phyloP scores from a whole-genome alignment of 2,113 vertebrate genomes.

The Ifrita kowaldi region DNA sequence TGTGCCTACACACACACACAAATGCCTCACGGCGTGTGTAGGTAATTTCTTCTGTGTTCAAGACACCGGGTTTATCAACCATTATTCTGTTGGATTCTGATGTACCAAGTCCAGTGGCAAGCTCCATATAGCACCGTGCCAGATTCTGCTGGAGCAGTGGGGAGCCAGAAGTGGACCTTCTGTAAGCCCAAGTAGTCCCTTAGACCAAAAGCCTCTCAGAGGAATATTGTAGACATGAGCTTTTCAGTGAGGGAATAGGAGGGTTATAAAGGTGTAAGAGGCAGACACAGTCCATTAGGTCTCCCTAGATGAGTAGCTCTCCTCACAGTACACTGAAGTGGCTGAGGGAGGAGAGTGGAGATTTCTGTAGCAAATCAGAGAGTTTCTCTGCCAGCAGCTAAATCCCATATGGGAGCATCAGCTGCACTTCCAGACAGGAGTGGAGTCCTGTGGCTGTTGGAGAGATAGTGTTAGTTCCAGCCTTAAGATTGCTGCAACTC shows the following conservation, averaged over 20 bases:
- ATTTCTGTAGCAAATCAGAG: conserved; percentile 41
- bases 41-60: neutral
- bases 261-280: conserved; percentile 24
- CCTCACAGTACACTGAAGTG: neutral
- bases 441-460: conserved; percentile 58
- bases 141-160: neutral
- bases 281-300: conserved; percentile 15
- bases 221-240: neutral
- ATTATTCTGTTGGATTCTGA: neutral
- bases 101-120: neutral
- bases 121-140: rapidly evolving
- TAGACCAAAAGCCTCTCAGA: neutral
- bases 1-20: neutral
- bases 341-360: conserved; percentile 27
- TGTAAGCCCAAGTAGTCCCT: neutral
- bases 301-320: conserved; percentile 50
- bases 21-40: neutral
- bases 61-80: neutral
- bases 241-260: neutral
- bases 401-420: conserved; percentile 64
- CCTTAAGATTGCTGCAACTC: conserved; percentile 55
- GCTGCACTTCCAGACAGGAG: conserved; percentile 60
- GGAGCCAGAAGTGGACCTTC: neutral
- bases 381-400: conserved; percentile 53
- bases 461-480: conserved; percentile 56